phyloP scores from a whole-genome alignment of 1,140 invertebrate species.

The Drosophila nigrodunni region DNA sequence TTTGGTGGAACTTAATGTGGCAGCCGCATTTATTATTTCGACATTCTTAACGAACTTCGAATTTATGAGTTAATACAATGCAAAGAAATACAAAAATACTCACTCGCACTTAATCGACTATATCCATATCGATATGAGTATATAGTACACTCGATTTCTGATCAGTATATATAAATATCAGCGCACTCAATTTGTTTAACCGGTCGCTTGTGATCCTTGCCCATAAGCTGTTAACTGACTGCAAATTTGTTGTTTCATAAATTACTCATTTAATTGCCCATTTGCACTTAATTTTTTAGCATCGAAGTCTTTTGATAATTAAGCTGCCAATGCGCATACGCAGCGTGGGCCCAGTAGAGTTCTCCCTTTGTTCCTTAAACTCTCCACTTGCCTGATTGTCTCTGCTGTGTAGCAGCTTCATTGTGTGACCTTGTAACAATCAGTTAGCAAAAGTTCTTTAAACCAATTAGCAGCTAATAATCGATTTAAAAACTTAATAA shows the following conservation, averaged over 20 bases:
- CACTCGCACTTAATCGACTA: conserved; percentile 22
- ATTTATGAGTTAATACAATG: conserved; percentile 82
- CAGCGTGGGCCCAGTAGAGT: conserved; percentile 57
- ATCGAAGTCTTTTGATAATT: conserved; percentile 59
- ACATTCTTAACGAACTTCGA: conserved; percentile 82
- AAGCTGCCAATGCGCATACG: conserved; percentile 72
- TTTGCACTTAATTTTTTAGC: conserved; percentile 79
- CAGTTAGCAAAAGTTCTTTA: conserved; percentile 5
- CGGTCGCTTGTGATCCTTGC: conserved; percentile 51
- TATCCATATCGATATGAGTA: conserved; percentile 7
- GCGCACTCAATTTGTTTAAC: conserved; percentile 64
- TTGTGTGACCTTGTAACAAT: conserved; percentile 26
- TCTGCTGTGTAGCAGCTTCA: not conserved
- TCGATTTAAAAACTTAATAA: not conserved
- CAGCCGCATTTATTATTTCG: conserved; percentile 79
- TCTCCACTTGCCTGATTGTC: not conserved
- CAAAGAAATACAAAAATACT: conserved; percentile 43
- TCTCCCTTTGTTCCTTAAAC: not conserved
- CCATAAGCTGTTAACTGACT: conserved; percentile 46
- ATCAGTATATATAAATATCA: conserved; percentile 32
- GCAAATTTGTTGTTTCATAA: conserved; percentile 67
- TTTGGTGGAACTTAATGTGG: conserved; percentile 65
- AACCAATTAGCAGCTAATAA: conserved; percentile 11
- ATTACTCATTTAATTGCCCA: conserved; percentile 78
- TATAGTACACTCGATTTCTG: not conserved